Conservation (phyloP, 2,888 invertebrate species). For the Oligia latruncula region DNA sequence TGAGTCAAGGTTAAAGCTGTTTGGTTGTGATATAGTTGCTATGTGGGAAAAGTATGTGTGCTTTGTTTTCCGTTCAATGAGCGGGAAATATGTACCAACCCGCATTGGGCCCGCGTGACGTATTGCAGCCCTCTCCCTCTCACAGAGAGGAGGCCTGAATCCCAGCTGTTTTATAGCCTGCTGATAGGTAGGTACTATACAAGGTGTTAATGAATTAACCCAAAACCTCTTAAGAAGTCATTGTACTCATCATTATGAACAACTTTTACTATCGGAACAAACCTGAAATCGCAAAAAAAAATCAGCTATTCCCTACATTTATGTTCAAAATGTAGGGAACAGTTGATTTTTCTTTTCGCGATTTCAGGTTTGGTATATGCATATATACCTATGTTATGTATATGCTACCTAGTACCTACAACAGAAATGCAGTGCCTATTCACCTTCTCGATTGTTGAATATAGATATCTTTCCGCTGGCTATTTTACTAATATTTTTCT, state of each 20-base stretch:
- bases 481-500: not conserved
- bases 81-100: not conserved
- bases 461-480: no score
- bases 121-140: not conserved
- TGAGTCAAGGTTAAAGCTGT: constrained; percentile 50
- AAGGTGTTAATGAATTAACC: no score
- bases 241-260: no score
- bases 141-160: not conserved
- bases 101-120: not conserved
- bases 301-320: no score
- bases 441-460: not conserved
- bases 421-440: not conserved
- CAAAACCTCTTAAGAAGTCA: no score
- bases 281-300: no score
- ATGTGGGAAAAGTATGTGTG: not conserved
- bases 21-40: constrained; percentile 26
- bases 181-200: not conserved
- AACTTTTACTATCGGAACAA: no score
- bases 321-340: no score
- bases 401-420: not conserved
- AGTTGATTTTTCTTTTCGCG: no score
- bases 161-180: not conserved
- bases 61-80: constrained; percentile 22
- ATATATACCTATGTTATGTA: not conserved
- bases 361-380: no score